Evolutionary conservation across 2,113 vertebrate genomes (phyloP).

Genomic region (Patagioenas fasciata): DNA sequence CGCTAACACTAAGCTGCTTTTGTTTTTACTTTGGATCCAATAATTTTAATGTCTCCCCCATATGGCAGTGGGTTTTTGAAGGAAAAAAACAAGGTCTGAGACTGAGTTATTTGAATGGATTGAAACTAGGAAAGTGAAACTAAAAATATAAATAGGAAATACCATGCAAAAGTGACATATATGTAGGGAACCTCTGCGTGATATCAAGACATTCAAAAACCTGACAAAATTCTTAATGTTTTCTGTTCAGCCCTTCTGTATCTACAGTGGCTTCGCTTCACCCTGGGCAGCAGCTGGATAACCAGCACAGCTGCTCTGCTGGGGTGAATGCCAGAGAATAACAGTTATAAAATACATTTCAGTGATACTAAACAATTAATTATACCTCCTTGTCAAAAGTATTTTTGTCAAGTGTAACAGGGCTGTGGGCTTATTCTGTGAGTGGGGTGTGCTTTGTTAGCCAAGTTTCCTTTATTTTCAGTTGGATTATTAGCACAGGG

Average conservation of each 20-base stretch:
- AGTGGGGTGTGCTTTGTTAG: neutral
- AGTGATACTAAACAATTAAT: slow-evolving; percentile 7
- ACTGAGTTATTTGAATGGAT: neutral
- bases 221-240: neutral
- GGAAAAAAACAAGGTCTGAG: slow-evolving; percentile 32
- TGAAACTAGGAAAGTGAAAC: slow-evolving; percentile 43
- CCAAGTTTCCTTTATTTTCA: neutral
- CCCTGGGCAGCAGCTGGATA: neutral
- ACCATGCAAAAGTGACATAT: neutral
- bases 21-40: slow-evolving; percentile 65
- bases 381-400: neutral
- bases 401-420: neutral
- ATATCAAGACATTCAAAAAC: neutral
- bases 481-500: neutral
- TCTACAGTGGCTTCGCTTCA: neutral
- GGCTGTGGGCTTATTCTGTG: neutral
- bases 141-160: neutral
- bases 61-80: slow-evolving; percentile 46
- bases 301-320: neutral
- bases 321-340: neutral
- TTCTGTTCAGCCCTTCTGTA: neutral
- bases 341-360: neutral
- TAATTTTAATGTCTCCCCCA: slow-evolving; percentile 68
- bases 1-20: slow-evolving; percentile 58
- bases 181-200: neutral